These are phyloP conservation scores for Geotrypetes seraphini DNA, from an alignment of 2,797 vertebrate species.

Conservation along the genomic window DNA sequence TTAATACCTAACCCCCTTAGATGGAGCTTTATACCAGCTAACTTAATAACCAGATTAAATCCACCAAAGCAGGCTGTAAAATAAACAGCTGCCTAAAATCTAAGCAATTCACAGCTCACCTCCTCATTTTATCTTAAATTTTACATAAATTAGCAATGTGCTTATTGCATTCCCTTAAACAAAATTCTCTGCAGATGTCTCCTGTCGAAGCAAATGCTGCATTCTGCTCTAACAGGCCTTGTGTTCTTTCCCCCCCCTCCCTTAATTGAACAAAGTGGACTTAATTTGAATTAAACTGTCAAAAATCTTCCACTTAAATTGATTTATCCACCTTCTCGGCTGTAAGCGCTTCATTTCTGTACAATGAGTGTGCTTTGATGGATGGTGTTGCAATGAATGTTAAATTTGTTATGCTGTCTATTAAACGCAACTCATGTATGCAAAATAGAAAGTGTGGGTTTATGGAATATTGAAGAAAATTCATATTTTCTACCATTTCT, in stretches of 20 bases:
- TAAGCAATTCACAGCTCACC: slow-evolving; percentile 25
- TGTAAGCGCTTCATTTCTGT: slow-evolving; percentile 49
- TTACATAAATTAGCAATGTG: slow-evolving; percentile 33
- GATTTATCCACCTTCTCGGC: slow-evolving; percentile 40
- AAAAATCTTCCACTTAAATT: slow-evolving; percentile 55
- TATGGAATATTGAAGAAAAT: not conserved
- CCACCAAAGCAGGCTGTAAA: slow-evolving; percentile 19
- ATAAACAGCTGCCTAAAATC: slow-evolving; percentile 8
- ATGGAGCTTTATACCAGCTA: too few relatives aligned
- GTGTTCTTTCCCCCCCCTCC: slow-evolving; percentile 16
- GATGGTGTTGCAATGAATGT: slow-evolving; percentile 31
- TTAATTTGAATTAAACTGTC: slow-evolving; percentile 62
- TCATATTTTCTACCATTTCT: accelerated
- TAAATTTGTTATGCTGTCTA: slow-evolving; percentile 34
- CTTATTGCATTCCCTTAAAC: slow-evolving; percentile 25
- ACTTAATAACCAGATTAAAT: slow-evolving; percentile 2
- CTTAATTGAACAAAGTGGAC: slow-evolving; percentile 55
- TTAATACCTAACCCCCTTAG: too few relatives aligned
- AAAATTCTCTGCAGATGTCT: slow-evolving; percentile 24
- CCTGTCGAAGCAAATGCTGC: slow-evolving; percentile 23
- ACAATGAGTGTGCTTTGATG: slow-evolving; percentile 37
- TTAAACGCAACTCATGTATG: slow-evolving; percentile 27
- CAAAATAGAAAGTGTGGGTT: not conserved
- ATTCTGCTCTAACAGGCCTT: slow-evolving; percentile 19
- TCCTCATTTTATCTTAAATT: too few relatives aligned